Percentiles rank a stretch among this genome's conserved stretches.
These are phyloP conservation scores for Teleiodes luculella DNA, from an alignment of 2,888 invertebrate species.

Conservation along the genomic window DNA sequence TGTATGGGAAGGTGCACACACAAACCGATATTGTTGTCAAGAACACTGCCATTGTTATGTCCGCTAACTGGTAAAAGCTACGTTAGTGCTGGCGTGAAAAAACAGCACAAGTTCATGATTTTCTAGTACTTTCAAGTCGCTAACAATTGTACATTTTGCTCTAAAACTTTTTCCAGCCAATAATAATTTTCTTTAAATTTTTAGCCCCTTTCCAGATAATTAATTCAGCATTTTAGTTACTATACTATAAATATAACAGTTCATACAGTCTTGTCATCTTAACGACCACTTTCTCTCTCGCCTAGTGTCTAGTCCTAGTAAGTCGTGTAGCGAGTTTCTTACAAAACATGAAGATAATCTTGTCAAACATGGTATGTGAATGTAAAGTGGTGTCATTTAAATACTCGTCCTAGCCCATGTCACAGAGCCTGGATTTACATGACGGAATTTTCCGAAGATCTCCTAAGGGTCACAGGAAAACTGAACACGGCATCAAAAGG, in stretches of 20 bases:
- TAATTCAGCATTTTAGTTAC: not conserved
- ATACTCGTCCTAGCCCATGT: not conserved
- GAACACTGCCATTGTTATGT: slow-evolving; percentile 26
- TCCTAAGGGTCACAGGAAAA: too few species aligned
- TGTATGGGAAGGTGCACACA: slow-evolving; percentile 12
- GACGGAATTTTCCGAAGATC: too few species aligned
- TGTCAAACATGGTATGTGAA: not conserved
- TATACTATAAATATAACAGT: too few species aligned
- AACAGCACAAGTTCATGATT: too few species aligned
- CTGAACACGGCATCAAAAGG: too few species aligned
- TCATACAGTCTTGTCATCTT: not conserved
- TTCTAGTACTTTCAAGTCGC: too few species aligned
- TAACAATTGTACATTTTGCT: too few species aligned
- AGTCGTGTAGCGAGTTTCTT: not conserved
- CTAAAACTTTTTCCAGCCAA: too few species aligned
- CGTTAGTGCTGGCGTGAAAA: not conserved
- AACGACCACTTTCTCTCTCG: not conserved
- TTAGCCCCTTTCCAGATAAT: too few species aligned
- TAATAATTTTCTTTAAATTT: too few species aligned
- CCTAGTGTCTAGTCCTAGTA: not conserved
- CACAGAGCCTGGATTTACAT: too few species aligned
- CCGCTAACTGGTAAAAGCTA: slow-evolving; percentile 3
- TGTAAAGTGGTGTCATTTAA: too few species aligned
- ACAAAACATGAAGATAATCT: not conserved
- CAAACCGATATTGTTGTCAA: slow-evolving; percentile 15